Conservation (phyloP, 2,113 vertebrate genomes). For the Aegotheles bennettii region DNA sequence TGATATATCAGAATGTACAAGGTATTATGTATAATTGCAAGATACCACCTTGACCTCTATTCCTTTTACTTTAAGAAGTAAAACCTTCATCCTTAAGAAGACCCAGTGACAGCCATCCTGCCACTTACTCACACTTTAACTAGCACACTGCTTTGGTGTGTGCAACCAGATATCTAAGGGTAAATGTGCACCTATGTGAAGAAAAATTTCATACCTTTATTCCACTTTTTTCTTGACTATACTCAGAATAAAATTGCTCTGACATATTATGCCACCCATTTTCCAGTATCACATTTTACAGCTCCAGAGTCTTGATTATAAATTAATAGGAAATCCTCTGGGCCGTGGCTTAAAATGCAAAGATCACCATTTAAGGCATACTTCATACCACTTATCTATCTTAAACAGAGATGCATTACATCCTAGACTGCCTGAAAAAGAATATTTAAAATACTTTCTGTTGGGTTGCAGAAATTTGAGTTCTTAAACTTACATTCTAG, state of each 20-base stretch:
- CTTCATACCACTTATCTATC: background rate
- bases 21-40: background rate
- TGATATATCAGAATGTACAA: background rate
- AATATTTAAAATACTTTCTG: background rate
- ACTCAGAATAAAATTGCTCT: background rate
- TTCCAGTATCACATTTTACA: background rate
- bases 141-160: background rate
- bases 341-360: background rate
- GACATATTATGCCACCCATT: background rate
- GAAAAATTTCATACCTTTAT: background rate
- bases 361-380: background rate
- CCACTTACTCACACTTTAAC: background rate
- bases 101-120: background rate
- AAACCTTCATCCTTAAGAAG: background rate
- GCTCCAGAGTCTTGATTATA: background rate
- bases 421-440: background rate
- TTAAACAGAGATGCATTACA: background rate
- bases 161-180: background rate
- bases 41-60: background rate
- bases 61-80: background rate
- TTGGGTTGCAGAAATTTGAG: background rate
- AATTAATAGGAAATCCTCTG: background rate
- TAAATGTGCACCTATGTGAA: fast-evolving
- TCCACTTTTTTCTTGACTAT: background rate
- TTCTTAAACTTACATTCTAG: background rate